A percentile compares a stretch with the other conserved stretches of the same genome.
phyloP scores from a whole-genome alignment of 2,113 vertebrate genomes.

The Mormyrus iriodes region DNA sequence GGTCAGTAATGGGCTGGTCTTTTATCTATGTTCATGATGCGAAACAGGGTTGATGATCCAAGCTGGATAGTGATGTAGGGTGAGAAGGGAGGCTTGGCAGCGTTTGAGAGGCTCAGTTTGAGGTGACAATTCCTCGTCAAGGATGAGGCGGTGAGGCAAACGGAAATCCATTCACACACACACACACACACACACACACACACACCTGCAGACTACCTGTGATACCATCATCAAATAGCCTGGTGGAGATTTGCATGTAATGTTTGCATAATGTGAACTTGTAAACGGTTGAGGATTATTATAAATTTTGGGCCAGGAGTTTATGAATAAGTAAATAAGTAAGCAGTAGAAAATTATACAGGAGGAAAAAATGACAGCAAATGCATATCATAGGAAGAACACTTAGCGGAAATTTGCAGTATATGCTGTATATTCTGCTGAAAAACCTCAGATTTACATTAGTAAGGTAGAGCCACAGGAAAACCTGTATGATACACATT shows the following conservation, averaged over 20 bases:
- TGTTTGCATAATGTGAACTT: slow-evolving; percentile 2
- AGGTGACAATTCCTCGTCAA: background rate
- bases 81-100: background rate
- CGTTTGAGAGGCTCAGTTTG: background rate
- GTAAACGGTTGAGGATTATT: background rate
- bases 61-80: background rate
- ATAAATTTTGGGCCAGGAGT: background rate
- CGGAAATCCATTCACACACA: background rate
- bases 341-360: background rate
- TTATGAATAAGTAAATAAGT: background rate
- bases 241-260: background rate
- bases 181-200: background rate
- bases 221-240: background rate
- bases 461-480: background rate
- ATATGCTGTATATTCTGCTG: background rate
- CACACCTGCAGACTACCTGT: background rate
- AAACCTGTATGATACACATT: background rate
- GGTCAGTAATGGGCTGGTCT: background rate
- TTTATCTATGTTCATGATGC: background rate
- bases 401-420: background rate
- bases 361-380: background rate
- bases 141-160: background rate
- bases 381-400: background rate
- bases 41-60: background rate
- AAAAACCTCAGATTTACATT: background rate